Evolutionary conservation across 2,797 vertebrate genomes (phyloP).

Genomic region (Benthosema pterotum): DNA sequence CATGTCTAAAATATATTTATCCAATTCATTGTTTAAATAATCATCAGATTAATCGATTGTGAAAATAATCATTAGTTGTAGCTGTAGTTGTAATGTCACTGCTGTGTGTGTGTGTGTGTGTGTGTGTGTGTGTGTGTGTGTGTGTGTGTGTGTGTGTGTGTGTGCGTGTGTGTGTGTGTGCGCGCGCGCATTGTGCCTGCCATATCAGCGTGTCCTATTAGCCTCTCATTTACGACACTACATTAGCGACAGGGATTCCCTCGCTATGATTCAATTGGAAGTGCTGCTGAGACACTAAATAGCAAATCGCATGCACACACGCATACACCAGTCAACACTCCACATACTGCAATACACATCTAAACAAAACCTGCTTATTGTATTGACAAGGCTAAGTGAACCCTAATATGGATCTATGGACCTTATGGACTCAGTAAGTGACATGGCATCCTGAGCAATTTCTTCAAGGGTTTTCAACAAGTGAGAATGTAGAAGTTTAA

Average conservation of each 20-base stretch:
- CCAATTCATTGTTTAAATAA: no score
- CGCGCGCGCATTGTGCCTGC: conserved; percentile 25
- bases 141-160: conserved; percentile 25
- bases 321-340: conserved; percentile 7
- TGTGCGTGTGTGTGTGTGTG: conserved; percentile 26
- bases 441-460: no score
- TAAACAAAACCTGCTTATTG: no score
- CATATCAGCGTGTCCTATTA: conserved; percentile 1
- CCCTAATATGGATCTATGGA: no score
- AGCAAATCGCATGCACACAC: conserved; percentile 14
- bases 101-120: conserved; percentile 46
- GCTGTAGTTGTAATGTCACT: no score
- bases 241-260: conserved; percentile 63
- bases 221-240: conserved; percentile 41
- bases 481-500: no score
- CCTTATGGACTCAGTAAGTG: no score
- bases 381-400: no score
- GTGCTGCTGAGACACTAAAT: conserved; percentile 30
- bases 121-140: conserved; percentile 18
- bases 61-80: no score
- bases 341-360: background rate
- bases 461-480: no score
- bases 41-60: no score
- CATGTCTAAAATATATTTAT: no score
- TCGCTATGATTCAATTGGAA: conserved; percentile 58